Evolutionary conservation across 2,797 vertebrate genomes (phyloP), one percentile per base, ranked within the genome.

Genomic region (Enteromius trimaculatus): DNA sequence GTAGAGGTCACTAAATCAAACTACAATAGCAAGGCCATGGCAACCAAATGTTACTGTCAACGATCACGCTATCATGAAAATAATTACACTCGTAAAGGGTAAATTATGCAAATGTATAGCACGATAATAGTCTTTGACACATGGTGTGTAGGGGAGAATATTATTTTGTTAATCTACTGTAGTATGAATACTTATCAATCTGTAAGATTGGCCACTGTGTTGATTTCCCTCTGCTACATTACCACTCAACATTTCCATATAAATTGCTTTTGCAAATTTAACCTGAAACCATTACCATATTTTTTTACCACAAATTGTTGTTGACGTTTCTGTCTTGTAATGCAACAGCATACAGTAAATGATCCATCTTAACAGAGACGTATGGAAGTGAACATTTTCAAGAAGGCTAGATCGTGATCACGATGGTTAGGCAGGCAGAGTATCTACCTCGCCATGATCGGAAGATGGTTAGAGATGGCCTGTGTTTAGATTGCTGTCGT

Each of bases 241-340:
- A 93, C 89, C 81, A 89, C 90, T 87, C 86, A 89, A 79, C 90
- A 95, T 94, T 95, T 95, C 93, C 94, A 95, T 95, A 94, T 95
- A 95, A 93, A 95, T 95, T 95, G 93, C 91, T 93, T 95, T 94
- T 90, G 88, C 92, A 91, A 93, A 91, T 94, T 94, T 93, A 94
- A 93, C 92, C 93, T 91, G 89, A 89, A 93, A 92, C 91, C 90
- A 93, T 93, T 91, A 92, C 91, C 91, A 92, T 93, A 93, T 94
- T 95, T 94, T 95, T 84, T 94, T 89, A 86, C 90, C 90, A 84
- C 80, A 90, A 92, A 92, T 92, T 92, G 85, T 90, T 93, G 89
- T 93, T 94, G 90, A 93, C 44, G 23, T 86, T 84, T 77, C 79
- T 49, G 58, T 85, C 79, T 80, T 78, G 23, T 70, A 75, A 84